Evolutionary conservation across 2,888 invertebrate species (phyloP).

Genomic region (Xanthorhoe designata): DNA sequence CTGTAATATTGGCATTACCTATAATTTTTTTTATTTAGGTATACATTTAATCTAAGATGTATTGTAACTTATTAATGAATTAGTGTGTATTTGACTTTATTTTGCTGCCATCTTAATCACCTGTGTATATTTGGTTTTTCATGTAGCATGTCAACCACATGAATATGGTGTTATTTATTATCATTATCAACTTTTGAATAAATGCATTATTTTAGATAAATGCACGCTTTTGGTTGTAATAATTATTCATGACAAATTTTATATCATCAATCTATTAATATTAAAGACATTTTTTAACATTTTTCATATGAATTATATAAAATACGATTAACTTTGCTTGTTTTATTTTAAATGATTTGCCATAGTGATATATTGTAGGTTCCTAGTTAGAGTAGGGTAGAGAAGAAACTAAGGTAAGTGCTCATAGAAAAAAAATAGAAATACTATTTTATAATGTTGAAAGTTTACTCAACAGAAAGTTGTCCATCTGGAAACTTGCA

Average conservation of each 20-base stretch:
- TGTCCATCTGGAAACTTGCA: too few relatives aligned
- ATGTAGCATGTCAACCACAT: slow-evolving; percentile 34
- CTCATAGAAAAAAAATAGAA: too few relatives aligned
- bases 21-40: slow-evolving; percentile 49
- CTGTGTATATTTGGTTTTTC: slow-evolving; percentile 38
- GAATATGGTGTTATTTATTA: slow-evolving; percentile 44
- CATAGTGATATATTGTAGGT: not conserved
- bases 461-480: too few relatives aligned
- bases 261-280: slow-evolving; percentile 66
- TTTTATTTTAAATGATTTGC: slow-evolving; percentile 45
- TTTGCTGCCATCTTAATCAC: slow-evolving; percentile 47
- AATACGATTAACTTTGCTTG: slow-evolving; percentile 63
- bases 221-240: slow-evolving; percentile 63
- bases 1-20: slow-evolving; percentile 54
- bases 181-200: slow-evolving; percentile 36
- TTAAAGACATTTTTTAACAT: slow-evolving; percentile 81
- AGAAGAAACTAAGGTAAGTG: too few relatives aligned
- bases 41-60: slow-evolving; percentile 44
- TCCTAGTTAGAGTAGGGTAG: not conserved
- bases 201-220: slow-evolving; percentile 39
- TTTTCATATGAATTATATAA: slow-evolving; percentile 82
- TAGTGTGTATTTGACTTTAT: slow-evolving; percentile 34
- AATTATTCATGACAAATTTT: slow-evolving; percentile 67
- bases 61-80: slow-evolving; percentile 35
- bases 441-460: too few relatives aligned